Percentiles rank a stretch among this genome's conserved stretches.
These are phyloP conservation scores for Sisyra nigra DNA, from an alignment of 2,888 invertebrate species.

Conservation along the genomic window DNA sequence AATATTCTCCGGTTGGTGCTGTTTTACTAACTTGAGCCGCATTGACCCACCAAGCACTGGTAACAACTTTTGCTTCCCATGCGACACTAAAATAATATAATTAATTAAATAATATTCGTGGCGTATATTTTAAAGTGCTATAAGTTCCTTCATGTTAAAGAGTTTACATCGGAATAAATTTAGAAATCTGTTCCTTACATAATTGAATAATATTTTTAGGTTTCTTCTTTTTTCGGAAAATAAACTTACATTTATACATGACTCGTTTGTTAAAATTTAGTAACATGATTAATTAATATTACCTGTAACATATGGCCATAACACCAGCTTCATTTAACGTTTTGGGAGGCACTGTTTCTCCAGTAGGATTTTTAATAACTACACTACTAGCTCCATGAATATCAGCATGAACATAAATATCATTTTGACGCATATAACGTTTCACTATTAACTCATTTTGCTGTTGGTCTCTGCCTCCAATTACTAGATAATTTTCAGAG, in stretches of 20 bases:
- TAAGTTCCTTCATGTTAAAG: too few relatives aligned
- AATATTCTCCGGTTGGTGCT: constrained; percentile 94
- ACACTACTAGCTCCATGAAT: constrained; percentile 84
- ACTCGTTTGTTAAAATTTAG: too few relatives aligned
- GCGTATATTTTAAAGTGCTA: too few relatives aligned
- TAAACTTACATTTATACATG: too few relatives aligned
- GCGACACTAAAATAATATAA: constrained; percentile 54
- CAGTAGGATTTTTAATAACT: constrained; percentile 71
- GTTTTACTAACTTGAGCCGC: constrained; percentile 93
- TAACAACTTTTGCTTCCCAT: constrained; percentile 95
- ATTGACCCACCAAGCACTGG: constrained; percentile 94
- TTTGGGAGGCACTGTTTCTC: constrained; percentile 70
- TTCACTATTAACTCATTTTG: constrained; percentile 99
- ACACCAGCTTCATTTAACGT: constrained; percentile 92
- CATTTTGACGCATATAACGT: constrained; percentile 65
- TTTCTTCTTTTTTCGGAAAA: too few relatives aligned
- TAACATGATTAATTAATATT: constrained; percentile 12
- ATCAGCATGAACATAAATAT: constrained; percentile 96
- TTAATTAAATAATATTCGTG: too few relatives aligned
- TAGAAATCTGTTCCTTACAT: too few relatives aligned
- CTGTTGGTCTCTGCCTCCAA: constrained; percentile 92
- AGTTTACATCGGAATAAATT: too few relatives aligned
- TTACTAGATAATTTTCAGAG: constrained; percentile 85
- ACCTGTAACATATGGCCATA: constrained; percentile 88
- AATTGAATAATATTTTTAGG: too few relatives aligned